Evolutionary conservation across 1,140 invertebrate species (phyloP), one percentile per base, ranked within the genome.

Genomic region (Calephelis virginiensis): DNA sequence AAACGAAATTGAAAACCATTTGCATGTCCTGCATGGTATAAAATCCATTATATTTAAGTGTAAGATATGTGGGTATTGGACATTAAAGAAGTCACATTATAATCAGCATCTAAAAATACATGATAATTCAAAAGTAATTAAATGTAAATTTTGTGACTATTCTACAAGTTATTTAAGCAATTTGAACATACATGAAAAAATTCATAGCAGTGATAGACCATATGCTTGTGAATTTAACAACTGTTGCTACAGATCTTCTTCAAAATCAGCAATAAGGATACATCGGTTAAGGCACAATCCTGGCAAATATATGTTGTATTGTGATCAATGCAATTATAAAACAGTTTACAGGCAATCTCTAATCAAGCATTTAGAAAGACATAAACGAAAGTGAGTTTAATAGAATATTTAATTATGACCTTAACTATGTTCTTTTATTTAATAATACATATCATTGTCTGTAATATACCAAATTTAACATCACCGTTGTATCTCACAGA

Each of bases 261-360:
- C 78, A 0, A 76, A 73, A 47, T 76, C 80, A 6, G 76, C 71
- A 0, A 71, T 85, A 11, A 71, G 64, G 10, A 78, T 71, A 61
- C 79, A 83, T 63, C 13, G 63, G 45, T 68, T 82, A 45, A 78
- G 76, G 66, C 81, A 83, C 69, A 67, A 72, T 68, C 77, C 68
- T 1, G 67, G 79, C 8, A 63, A 75, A 38, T 75, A 82, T 68
- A 69, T 76, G 67, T 37, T 74, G 1, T 72, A 69, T 45, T 74
- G 72, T 72, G 75, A 82, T 68, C 75, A 80, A 73, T 84, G 82
- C 63, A 76, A 64, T 64, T 84, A 84, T 71, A 76, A 71, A 12
- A 84, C 82, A 12, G 71, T 82, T 6, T 82, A 82, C 62, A 84
- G 67, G 60, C 76, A 80, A 53, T 74, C 76, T 10, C 68, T 84